Percentiles rank a stretch among this genome's conserved stretches.
These are phyloP conservation scores for Parnassius apollo DNA, from an alignment of 2,888 invertebrate genomes.

Conservation along the genomic window DNA sequence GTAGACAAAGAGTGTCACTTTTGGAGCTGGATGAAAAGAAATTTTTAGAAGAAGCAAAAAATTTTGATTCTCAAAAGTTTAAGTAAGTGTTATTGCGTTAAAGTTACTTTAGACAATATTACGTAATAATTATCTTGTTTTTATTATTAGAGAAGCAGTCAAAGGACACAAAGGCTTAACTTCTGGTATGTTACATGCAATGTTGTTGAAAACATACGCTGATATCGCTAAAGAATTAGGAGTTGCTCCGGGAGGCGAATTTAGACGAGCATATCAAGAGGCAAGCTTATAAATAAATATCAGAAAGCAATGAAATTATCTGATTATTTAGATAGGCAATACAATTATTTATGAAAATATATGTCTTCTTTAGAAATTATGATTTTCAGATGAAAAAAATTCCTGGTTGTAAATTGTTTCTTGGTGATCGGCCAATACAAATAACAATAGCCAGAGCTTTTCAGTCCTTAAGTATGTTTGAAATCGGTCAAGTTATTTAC, in stretches of 20 bases:
- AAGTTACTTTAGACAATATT: conserved; percentile 3
- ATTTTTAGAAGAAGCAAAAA: conserved; percentile 73
- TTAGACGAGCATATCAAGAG: conserved; percentile 73
- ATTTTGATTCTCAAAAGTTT: conserved; percentile 63
- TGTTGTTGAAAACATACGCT: conserved; percentile 73
- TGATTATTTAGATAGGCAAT: too few species aligned
- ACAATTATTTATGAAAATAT: background rate
- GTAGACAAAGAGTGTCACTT: conserved; percentile 69
- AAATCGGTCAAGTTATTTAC: conserved; percentile 70
- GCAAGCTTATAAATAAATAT: conserved; percentile 36
- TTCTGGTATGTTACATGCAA: conserved; percentile 72
- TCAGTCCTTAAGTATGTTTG: conserved; percentile 64
- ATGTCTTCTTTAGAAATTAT: background rate
- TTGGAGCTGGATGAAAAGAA: conserved; percentile 71
- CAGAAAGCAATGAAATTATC: background rate
- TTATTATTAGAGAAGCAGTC: conserved; percentile 55
- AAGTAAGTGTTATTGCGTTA: conserved; percentile 49
- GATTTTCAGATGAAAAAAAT: conserved; percentile 70
- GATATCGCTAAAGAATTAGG: conserved; percentile 73
- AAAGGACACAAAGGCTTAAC: conserved; percentile 65
- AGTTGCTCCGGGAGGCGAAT: conserved; percentile 74
- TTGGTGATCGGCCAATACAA: conserved; percentile 73
- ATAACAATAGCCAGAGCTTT: conserved; percentile 74
- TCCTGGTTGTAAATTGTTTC: conserved; percentile 71
- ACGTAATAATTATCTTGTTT: conserved; percentile 5